Percentiles rank a stretch among this genome's conserved stretches.
phyloP scores from a whole-genome alignment of 2,797 vertebrate genomes.

The Myotis myotis region DNA sequence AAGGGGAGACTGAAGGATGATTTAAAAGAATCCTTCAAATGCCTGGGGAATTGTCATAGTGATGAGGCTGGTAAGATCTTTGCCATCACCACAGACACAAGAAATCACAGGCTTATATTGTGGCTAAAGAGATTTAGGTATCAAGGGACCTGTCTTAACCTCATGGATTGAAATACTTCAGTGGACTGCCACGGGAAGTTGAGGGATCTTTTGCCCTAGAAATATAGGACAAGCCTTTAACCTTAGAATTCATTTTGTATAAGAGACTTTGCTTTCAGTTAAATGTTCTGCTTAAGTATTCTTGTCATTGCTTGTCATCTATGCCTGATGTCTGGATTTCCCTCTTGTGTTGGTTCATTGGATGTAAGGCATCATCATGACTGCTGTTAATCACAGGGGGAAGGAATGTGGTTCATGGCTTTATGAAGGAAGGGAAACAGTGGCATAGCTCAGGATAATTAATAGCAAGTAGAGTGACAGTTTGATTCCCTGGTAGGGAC shows the following conservation, averaged over 20 bases:
- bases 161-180: neutral
- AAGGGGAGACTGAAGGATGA: neutral
- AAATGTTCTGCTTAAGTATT: conserved; percentile 46
- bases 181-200: neutral
- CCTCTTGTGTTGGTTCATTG: conserved; percentile 41
- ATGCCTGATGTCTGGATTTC: conserved; percentile 24
- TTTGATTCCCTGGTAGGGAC: conserved; percentile 71
- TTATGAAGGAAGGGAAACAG: conserved; percentile 59
- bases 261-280: conserved; percentile 52
- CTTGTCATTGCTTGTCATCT: conserved; percentile 61
- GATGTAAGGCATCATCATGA: conserved; percentile 43
- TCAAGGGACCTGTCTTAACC: conserved; percentile 21
- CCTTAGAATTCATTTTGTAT: conserved; percentile 1
- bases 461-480: conserved; percentile 68
- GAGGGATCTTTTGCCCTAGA: conserved; percentile 5
- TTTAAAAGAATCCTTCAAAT: conserved; percentile 33
- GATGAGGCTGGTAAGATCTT: conserved; percentile 20
- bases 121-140: conserved; percentile 47
- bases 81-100: conserved; percentile 26
- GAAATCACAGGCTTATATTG: neutral
- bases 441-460: conserved; percentile 54
- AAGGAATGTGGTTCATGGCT: conserved; percentile 55
- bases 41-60: neutral
- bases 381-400: conserved; percentile 45
- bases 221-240: neutral